Conservation (phyloP, 2,797 vertebrate genomes). For the Spinus pinus region DNA sequence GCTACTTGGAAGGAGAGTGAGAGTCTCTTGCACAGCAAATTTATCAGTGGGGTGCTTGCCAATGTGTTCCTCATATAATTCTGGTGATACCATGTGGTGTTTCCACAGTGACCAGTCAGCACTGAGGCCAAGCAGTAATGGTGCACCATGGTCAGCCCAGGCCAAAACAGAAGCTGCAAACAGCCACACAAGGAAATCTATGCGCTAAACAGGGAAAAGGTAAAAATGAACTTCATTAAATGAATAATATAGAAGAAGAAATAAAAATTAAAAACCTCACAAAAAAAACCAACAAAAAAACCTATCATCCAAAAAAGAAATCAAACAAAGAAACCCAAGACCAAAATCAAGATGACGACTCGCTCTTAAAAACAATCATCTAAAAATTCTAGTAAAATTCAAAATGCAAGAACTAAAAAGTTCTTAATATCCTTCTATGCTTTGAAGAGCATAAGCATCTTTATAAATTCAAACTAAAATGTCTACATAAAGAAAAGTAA, state of each 20-base stretch:
- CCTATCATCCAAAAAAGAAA: not conserved
- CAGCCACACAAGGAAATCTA: conserved; percentile 86
- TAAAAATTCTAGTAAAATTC: not conserved
- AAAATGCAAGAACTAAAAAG: not conserved
- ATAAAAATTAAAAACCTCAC: not conserved
- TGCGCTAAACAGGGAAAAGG: conserved; percentile 73
- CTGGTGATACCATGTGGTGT: not conserved
- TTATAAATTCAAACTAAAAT: not conserved
- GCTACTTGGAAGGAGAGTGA: conserved; percentile 82
- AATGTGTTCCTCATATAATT: conserved; percentile 57
- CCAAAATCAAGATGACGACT: not conserved
- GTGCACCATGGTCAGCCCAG: conserved; percentile 87
- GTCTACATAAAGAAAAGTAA: not conserved
- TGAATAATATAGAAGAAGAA: not conserved
- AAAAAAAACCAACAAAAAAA: not conserved
- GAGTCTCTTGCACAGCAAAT: conserved; percentile 71
- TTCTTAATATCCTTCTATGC: not conserved
- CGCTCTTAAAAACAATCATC: not conserved
- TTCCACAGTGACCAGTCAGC: conserved; percentile 84
- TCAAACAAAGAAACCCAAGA: not conserved
- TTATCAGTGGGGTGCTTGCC: conserved; percentile 70
- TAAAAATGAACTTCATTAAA: not conserved
- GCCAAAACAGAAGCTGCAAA: conserved; percentile 85
- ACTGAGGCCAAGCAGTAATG: conserved; percentile 85
- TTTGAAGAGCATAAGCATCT: not conserved